phyloP scores from a whole-genome alignment of 2,113 vertebrate species.

The Stictonetta naevosa region DNA sequence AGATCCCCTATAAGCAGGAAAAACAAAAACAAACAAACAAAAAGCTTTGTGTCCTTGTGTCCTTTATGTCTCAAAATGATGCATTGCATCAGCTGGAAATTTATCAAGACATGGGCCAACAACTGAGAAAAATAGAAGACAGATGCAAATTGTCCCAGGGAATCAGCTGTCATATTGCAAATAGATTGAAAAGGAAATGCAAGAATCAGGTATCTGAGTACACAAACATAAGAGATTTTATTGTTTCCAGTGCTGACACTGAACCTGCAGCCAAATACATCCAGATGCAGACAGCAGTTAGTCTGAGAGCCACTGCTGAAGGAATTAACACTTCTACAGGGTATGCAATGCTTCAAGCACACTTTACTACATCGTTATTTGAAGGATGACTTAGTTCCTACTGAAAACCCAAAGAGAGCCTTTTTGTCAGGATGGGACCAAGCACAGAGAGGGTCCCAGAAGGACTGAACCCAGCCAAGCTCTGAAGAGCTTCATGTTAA shows the following conservation, averaged over 20 bases:
- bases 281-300: background rate
- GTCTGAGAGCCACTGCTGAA: background rate
- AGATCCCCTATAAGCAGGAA: background rate
- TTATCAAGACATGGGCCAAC: background rate
- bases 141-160: background rate
- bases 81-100: background rate
- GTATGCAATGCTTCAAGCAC: background rate
- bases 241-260: background rate
- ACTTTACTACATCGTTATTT: background rate
- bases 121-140: background rate
- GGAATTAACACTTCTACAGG: background rate
- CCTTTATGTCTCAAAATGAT: background rate
- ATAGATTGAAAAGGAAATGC: background rate
- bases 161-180: background rate
- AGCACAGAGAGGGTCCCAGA: background rate
- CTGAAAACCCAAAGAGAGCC: background rate
- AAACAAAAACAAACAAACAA: no score
- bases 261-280: background rate
- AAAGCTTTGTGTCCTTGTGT: background rate
- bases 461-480: background rate
- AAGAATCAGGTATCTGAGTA: background rate
- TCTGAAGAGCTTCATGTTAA: background rate
- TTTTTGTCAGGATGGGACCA: background rate
- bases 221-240: background rate
- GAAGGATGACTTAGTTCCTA: background rate